Base-by-base conservation (phyloP, 1,140 invertebrate species). In the Marisa cornuarietis region DNA sequence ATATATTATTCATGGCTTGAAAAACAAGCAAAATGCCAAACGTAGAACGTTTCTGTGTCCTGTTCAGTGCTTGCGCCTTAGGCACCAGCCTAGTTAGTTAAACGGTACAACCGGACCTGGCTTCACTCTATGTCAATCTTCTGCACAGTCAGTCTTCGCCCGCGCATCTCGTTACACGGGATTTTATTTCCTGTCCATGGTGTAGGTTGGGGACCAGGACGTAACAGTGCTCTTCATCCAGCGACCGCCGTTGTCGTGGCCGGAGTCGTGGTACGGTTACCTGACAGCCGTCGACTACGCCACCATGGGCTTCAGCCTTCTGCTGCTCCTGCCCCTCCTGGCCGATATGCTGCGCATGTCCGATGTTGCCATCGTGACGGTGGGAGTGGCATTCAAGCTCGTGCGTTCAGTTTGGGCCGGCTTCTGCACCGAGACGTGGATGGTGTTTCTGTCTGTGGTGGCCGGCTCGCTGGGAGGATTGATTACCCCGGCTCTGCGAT, bases 271-370 rank as follows among this genome's bases (percentile, higher is more conserved):
- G 83, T 91, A 91, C 80, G 90, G 90, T 1, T 91, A 90, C 79
- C 81, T 90, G 2, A 65, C 90, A 69, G 90, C 90, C n/a, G 80
- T 88, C 11, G 89, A 90, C 78, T 91, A 90, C 80, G 87, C 87
- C 0, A 83, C 84, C 10, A 87, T 90, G 85, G 90, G 90, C 11
- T 31, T 88, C 0, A 87, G 84, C 79, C 79, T 90, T 10, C 78
- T 90, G 22, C 72, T 90, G 16, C 65, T 91, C 14, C 84, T 90
- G 22, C 90, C 90, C 0, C 63, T 90, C 18, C 77, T 91, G 65
- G 86, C 89, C 51, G 80, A 81, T 24, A 42, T 85, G 22, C 72
- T 88, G 4, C 79, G 85, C 20, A 31, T 87, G 11, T 63, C 85
- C 11, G 90, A 91, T 80, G 80, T 81, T 22, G 72, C 79, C 49